Conservation (phyloP, 2,113 vertebrate species). For the Oceanodroma tethys region DNA sequence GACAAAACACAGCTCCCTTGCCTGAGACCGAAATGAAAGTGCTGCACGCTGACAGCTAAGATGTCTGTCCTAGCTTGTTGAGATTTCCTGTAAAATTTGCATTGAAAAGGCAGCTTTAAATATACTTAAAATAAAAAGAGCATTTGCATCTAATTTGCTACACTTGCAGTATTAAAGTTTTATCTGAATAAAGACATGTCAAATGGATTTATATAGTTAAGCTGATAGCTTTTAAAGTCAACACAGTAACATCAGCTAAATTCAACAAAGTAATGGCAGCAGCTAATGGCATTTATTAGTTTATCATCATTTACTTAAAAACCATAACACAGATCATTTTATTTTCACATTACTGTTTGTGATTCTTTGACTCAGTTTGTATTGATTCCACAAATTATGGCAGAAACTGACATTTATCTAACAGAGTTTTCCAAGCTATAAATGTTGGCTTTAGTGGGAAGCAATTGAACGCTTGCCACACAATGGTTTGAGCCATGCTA, state of each 20-base stretch:
- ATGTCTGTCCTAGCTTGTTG: conserved; percentile 86
- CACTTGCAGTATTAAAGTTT: conserved; percentile 94
- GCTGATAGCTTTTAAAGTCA: conserved; percentile 87
- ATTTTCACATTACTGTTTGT: conserved; percentile 66
- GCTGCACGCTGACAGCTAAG: conserved; percentile 78
- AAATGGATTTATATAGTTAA: conserved; percentile 94
- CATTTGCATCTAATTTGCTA: conserved; percentile 98
- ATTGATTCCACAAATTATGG: conserved; percentile 44
- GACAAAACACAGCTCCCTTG: conserved; percentile 71
- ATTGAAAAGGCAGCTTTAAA: conserved; percentile 91
- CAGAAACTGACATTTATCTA: conserved; percentile 55
- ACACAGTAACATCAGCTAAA: conserved; percentile 73
- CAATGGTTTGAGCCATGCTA: conserved; percentile 37
- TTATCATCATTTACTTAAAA: conserved; percentile 87
- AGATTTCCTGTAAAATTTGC: conserved; percentile 88
- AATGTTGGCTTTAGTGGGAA: conserved; percentile 51
- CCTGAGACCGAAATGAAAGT: conserved; percentile 76
- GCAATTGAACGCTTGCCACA: conserved; percentile 43
- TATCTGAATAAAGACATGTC: conserved; percentile 97
- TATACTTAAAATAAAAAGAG: conserved; percentile 93
- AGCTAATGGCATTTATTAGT: conserved; percentile 85
- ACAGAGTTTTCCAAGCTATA: conserved; percentile 37
- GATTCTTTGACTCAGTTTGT: conserved; percentile 62
- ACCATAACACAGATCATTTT: conserved; percentile 77
- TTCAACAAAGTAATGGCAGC: conserved; percentile 79